Base-by-base conservation (phyloP, 2,888 invertebrate species). In the Neoscelio sp. region DNA sequence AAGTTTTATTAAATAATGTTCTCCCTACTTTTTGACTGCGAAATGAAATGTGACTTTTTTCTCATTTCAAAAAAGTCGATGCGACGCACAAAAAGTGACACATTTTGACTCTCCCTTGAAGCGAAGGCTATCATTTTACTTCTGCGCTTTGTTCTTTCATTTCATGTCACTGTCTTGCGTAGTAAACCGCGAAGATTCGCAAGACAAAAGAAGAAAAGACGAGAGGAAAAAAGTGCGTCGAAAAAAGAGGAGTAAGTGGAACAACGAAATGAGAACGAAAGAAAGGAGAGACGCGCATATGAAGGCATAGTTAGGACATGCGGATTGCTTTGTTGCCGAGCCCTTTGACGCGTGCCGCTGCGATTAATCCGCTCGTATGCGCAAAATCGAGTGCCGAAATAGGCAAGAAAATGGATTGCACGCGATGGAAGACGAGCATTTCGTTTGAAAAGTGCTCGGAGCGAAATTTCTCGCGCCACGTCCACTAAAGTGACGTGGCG, bases 281-380 rank as follows among this genome's bases (percentile, higher is more conserved):
- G 62, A 54, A 67, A 10, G 60, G 15, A 68, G 48, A 58, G 50
- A 50, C 30, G 60, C 40, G 74, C 60, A 65, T 80, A 67, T 56
- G 67, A 74, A 64, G 60, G 77, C 52, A 71, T 33, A 70, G 73
- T 68, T 68, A 54, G 75, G 60, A 58, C 76, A 70, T 46, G 68
- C 28, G 60, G 71, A 26, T 15, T 58, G 75, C 65, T 82, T 84
- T 82, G 80, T 84, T 80, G 42, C 60, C 70, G 60, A 79, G 76
- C 74, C 79, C 81, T 85, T 85, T 84, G 84, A 83, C 78, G 79
- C 76, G 70, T 70, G 79, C 76, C 81, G 82, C 78, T 70, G 76
- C 75, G 75, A 82, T 84, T 85, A 85, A 85, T 85, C 83, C 78
- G 76, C 62, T 81, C 80, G 78, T 83, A 82, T 78, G 79, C 58